A percentile compares a stretch with the other conserved stretches of the same genome.
These are phyloP conservation scores for Phengaris alcon DNA, from an alignment of 2,888 invertebrate species.

Conservation along the genomic window DNA sequence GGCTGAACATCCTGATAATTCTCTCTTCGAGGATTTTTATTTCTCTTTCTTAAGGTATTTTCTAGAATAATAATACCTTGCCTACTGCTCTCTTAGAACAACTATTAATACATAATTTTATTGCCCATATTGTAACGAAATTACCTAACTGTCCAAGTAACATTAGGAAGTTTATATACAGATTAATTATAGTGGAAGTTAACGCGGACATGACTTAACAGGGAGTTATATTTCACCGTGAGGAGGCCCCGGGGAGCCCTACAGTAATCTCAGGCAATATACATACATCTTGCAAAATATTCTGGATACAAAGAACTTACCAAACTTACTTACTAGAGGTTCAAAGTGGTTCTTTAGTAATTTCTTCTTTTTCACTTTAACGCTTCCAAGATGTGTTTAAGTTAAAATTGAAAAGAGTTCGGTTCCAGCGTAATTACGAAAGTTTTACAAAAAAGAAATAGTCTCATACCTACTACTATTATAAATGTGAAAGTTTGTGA, in stretches of 20 bases:
- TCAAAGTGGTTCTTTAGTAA: background rate
- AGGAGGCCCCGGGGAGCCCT: constrained; percentile 32
- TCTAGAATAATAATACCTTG: too few species aligned
- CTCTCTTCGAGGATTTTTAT: too few species aligned
- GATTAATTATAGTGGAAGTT: constrained; percentile 25
- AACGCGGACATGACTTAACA: constrained; percentile 13
- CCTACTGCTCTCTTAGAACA: too few species aligned
- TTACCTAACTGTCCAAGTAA: constrained; percentile 7
- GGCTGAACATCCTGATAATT: background rate
- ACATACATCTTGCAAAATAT: background rate
- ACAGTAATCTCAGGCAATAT: constrained; percentile 34
- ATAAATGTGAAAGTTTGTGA: too few species aligned
- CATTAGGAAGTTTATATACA: constrained; percentile 8
- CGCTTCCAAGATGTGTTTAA: background rate
- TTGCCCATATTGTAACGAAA: constrained; percentile 1
- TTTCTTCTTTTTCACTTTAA: background rate
- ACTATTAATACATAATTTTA: background rate
- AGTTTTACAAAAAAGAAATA: too few species aligned
- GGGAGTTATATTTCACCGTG: constrained; percentile 32
- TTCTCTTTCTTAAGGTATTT: too few species aligned
- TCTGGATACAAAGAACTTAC: background rate
- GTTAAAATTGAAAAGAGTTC: background rate
- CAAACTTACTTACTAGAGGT: background rate
- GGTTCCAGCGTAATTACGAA: too few species aligned
- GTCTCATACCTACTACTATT: too few species aligned